These are phyloP conservation scores for Erithacus rubecula DNA, from an alignment of 2,797 vertebrate species.

Conservation along the genomic window DNA sequence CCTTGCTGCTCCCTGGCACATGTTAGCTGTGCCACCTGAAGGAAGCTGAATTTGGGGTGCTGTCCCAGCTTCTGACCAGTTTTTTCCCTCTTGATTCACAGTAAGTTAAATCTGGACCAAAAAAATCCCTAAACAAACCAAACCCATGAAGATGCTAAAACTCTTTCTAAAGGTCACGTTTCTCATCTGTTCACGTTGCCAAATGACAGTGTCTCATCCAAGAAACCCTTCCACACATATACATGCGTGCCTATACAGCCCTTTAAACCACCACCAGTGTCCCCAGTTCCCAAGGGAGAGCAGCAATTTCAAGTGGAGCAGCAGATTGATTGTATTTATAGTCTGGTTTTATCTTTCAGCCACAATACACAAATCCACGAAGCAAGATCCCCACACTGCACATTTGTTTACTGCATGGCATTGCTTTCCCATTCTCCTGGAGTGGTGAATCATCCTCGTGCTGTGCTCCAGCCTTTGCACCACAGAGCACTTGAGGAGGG, in stretches of 20 bases:
- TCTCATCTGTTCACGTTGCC: not conserved
- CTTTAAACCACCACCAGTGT: not conserved
- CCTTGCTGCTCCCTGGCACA: not conserved
- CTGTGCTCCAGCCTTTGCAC: not conserved
- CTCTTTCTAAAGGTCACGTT: not conserved
- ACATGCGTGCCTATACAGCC: rapidly evolving
- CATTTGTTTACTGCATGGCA: not conserved
- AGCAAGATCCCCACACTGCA: not conserved
- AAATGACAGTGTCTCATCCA: not conserved
- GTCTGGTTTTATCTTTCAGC: not conserved
- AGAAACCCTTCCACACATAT: not conserved
- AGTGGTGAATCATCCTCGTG: not conserved
- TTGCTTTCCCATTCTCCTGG: not conserved
- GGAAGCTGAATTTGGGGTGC: not conserved
- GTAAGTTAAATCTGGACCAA: not conserved
- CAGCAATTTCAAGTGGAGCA: not conserved
- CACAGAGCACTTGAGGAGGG: not conserved
- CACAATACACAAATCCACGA: not conserved
- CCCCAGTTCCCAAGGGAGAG: not conserved
- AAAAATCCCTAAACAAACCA: not conserved
- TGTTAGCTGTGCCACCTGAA: not conserved
- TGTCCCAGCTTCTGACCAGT: not conserved
- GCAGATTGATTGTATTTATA: not conserved
- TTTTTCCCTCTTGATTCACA: not conserved
- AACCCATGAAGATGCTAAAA: not conserved